Evolutionary conservation across 64 coral and sea anemone genomes (phyloP), one percentile per base, ranked within the genome.

Genomic region (Stylophora pistillata): DNA sequence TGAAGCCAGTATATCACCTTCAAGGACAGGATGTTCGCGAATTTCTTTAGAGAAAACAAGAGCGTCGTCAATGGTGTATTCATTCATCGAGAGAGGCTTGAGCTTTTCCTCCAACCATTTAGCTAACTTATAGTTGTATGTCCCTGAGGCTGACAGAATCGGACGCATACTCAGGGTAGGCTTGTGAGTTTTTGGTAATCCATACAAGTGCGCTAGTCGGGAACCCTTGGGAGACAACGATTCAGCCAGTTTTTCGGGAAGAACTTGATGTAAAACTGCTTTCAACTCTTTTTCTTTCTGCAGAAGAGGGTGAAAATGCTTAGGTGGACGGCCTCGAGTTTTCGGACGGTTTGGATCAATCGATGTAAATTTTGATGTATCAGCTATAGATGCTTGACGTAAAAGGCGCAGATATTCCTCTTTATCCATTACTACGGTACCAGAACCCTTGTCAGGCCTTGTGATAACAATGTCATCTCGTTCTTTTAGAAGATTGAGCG

Each of bases 401-500:
- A 69, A 27, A 27, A 69, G 65, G 9, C 65, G 65, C 18, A 21
- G 18, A 69, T 69, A 69, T 69, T 69, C 65, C 18, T 69, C 65
- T 69, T 27, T 69, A 27, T 69, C 65, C 65, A 69, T 69, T 21
- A 69, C 27, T 69, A 69, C 18, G 18, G 18, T 21, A 27, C 18
- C 27, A 63, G 17, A 33, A 3, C 63, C 37, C 37, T 41, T 41
- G 6, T 41, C 37, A 6, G 37, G 37, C 37, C 37, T 41, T 3
- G 37, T 41, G 63, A 83, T 62, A 83, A 83, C 81, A 65, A 85
- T 85, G 9, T 85, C 30, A 68, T 85, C 20, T 16, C 30, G 23
- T 37, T 62, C 66, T 62, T 66, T 85, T 85, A 66, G 65, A 18
- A 41, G 32, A 17, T 21, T 66, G 59, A 85, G 32, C 68, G 65